Evolutionary conservation across 2,888 invertebrate genomes (phyloP).

Genomic region (Spodoptera exigua): DNA sequence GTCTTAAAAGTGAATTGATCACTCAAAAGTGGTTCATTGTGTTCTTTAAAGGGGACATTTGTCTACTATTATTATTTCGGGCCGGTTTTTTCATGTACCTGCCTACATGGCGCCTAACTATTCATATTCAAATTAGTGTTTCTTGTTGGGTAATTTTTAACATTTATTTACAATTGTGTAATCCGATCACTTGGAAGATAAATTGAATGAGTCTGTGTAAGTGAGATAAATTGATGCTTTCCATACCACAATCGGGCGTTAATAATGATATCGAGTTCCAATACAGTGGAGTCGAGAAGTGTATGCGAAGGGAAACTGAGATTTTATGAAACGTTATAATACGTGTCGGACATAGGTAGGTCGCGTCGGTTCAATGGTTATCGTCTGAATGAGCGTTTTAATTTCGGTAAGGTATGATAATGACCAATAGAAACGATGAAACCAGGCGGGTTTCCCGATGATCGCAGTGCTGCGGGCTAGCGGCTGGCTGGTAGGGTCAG

Average conservation of each 20-base stretch:
- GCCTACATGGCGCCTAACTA: constrained; percentile 87
- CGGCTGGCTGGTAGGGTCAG: constrained; percentile 52
- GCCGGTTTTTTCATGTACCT: constrained; percentile 88
- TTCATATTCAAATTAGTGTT: constrained; percentile 87
- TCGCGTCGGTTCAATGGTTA: constrained; percentile 20
- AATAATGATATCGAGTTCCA: constrained; percentile 64
- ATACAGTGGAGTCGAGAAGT: constrained; percentile 30
- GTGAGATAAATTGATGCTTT: constrained; percentile 77
- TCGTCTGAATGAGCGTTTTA: constrained; percentile 12
- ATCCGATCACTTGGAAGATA: constrained; percentile 77
- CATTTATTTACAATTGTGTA: constrained; percentile 86
- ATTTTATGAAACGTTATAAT: constrained; percentile 30
- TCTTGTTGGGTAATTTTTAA: constrained; percentile 86
- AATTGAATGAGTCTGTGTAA: constrained; percentile 73
- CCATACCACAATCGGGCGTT: constrained; percentile 65
- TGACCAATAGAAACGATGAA: constrained; percentile 48
- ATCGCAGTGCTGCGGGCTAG: constrained; percentile 41
- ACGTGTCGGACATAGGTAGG: not conserved
- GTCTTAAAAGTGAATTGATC: constrained; percentile 83
- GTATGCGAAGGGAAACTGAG: constrained; percentile 37
- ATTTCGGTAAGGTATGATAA: constrained; percentile 23
- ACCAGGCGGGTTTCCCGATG: constrained; percentile 41
- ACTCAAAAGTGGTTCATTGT: constrained; percentile 83
- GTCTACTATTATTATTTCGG: constrained; percentile 85
- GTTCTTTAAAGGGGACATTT: constrained; percentile 83